phyloP scores from a whole-genome alignment of 2,888 invertebrate genomes.

The Machimus rusticus region DNA sequence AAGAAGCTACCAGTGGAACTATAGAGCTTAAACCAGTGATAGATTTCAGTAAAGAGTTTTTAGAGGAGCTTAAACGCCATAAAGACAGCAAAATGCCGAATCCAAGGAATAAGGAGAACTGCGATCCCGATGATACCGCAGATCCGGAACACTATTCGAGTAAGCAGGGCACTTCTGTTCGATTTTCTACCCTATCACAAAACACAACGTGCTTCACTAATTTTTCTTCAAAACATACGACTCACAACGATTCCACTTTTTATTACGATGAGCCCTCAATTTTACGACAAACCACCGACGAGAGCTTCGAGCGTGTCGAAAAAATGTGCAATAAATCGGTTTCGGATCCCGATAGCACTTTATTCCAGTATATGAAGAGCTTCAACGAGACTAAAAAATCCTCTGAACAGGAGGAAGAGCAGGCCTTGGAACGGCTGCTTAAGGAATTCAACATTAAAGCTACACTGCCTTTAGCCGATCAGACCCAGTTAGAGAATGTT shows the following conservation, averaged over 20 bases:
- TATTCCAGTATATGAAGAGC: neutral
- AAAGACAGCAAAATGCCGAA: neutral
- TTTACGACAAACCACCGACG: slow-evolving; percentile 47
- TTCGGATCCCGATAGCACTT: slow-evolving; percentile 52
- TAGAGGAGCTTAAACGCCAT: neutral
- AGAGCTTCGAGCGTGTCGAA: slow-evolving; percentile 57
- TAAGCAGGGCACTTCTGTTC: neutral
- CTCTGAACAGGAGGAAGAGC: slow-evolving; percentile 51
- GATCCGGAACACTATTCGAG: neutral
- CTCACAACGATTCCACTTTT: slow-evolving; percentile 39
- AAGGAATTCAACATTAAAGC: slow-evolving; percentile 51
- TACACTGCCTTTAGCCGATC: slow-evolving; percentile 49
- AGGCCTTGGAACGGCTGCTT: slow-evolving; percentile 54
- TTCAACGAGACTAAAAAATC: neutral
- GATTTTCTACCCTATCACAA: neutral
- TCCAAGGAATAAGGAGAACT: neutral
- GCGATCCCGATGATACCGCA: neutral
- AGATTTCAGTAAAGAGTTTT: neutral
- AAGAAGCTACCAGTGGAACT: neutral
- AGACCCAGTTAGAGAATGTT: slow-evolving; percentile 58
- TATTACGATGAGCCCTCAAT: slow-evolving; percentile 30
- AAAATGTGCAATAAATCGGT: slow-evolving; percentile 60
- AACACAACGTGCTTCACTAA: neutral
- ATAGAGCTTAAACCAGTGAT: neutral
- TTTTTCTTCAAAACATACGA: neutral